phyloP scores from a whole-genome alignment of 2,888 invertebrate species.

The Rotaria magnacalcarata region DNA sequence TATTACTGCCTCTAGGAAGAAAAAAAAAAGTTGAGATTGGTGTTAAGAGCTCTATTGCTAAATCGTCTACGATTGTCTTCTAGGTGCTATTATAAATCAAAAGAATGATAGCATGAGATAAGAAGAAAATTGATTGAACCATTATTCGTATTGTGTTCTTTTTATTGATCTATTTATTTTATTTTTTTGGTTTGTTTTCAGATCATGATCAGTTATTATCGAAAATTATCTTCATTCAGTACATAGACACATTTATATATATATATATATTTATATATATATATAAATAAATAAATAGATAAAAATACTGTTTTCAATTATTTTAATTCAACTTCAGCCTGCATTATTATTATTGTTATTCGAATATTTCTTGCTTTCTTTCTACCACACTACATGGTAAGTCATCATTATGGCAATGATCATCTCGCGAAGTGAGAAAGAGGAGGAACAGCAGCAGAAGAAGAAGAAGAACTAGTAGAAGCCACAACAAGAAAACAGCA shows the following conservation, averaged over 20 bases:
- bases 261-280: too few species aligned
- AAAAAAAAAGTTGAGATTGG: not conserved
- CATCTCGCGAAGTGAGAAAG: not conserved
- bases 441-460: not conserved
- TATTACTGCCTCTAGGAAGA: not conserved
- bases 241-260: not conserved
- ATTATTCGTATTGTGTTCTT: not conserved
- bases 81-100: not conserved
- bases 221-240: not conserved
- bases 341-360: not conserved
- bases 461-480: not conserved
- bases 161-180: too few species aligned
- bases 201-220: not conserved
- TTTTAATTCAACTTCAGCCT: not conserved
- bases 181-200: not conserved
- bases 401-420: not conserved
- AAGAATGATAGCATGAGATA: not conserved
- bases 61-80: not conserved
- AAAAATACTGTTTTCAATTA: not conserved
- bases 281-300: not conserved
- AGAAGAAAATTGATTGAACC: not conserved
- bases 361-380: not conserved
- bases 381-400: not conserved
- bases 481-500: conserved; percentile 21
- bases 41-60: not conserved